These are phyloP conservation scores for Platorchestia sp. DNA, from an alignment of 1,140 invertebrate species.

Conservation along the genomic window DNA sequence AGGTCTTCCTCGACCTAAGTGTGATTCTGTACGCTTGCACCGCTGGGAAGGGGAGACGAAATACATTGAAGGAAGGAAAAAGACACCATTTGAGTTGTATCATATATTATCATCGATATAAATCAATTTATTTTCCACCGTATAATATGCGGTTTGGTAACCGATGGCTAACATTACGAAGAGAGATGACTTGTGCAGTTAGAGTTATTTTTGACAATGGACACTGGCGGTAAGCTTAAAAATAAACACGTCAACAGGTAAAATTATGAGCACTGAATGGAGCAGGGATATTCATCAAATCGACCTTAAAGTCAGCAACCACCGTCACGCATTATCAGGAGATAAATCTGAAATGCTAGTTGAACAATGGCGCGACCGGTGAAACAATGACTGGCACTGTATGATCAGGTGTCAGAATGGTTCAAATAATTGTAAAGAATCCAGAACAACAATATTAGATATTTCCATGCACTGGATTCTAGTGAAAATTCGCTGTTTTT, in stretches of 20 bases:
- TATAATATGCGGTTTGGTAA: conserved; percentile 20
- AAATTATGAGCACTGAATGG: neutral
- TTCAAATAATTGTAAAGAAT: neutral
- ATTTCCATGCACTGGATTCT: neutral
- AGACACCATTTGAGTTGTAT: neutral
- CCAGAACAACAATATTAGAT: neutral
- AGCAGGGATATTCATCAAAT: too few species aligned
- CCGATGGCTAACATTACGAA: conserved; percentile 21
- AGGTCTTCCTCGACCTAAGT: too few species aligned
- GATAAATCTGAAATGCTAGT: neutral
- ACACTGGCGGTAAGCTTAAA: conserved; percentile 16
- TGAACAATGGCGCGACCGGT: neutral
- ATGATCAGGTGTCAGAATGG: neutral
- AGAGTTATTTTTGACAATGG: conserved; percentile 23
- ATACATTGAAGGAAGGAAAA: neutral
- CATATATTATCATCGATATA: conserved; percentile 46
- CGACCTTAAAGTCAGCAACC: too few species aligned
- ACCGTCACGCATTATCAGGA: neutral
- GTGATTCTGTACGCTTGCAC: too few species aligned
- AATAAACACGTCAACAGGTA: neutral
- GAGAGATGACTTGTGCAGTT: neutral
- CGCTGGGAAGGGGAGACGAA: too few species aligned
- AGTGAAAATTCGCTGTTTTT: neutral
- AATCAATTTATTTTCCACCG: conserved; percentile 33
- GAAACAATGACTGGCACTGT: too few species aligned